Base-by-base conservation (phyloP, 2,888 invertebrate genomes). In the Mythimna lalbum region DNA sequence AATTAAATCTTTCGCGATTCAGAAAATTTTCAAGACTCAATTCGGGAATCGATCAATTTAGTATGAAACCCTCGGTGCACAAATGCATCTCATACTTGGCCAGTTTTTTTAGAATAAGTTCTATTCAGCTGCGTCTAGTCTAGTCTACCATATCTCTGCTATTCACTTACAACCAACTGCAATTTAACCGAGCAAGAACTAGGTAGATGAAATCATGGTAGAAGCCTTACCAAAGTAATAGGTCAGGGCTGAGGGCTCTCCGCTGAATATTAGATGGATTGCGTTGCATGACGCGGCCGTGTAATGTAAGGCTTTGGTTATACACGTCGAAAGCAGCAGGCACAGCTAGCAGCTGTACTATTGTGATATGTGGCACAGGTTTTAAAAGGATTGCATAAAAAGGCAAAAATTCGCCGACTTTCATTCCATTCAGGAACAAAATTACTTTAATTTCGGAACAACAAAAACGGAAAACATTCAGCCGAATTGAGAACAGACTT, bases 191-290 rank as follows among this genome's bases (percentile, higher is more conserved):
- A 4, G 17, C 52, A 23, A 56, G 47, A 62, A 47, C 5, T 59
- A 43, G 19, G 36, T 17, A 43, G 19, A 78, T 78, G 49, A 59
- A 78, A 72, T 71, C 63, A 74, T 59, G 59, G 49, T 59, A 78
- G 74, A 72, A 78, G 73, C 78, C 53, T 59, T 49, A 36, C n/a
- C 12, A 0, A 68, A 67, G 78, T 72, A 52, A 78, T 71, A 60
- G 59, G 72, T 75, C 72, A 75, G 78, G 43, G 71, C 53, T 59
- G 39, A 59, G 62, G 47, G 49, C 63, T 76, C 68, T 39, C 17
- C 19, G 49, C 17, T 73, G 60, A 70, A 77, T 73, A 61, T 77
- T 70, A 77, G 78, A 73, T 77, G 60, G 55, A 73, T 73, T 77
- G 73, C 78, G 43, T 61, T 56, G 70, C 71, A 56, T 60, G 78